Conservation (phyloP, 30 jellyfish, hydroid and myxozoan genomes). For the Phacellophora camtschatica region DNA sequence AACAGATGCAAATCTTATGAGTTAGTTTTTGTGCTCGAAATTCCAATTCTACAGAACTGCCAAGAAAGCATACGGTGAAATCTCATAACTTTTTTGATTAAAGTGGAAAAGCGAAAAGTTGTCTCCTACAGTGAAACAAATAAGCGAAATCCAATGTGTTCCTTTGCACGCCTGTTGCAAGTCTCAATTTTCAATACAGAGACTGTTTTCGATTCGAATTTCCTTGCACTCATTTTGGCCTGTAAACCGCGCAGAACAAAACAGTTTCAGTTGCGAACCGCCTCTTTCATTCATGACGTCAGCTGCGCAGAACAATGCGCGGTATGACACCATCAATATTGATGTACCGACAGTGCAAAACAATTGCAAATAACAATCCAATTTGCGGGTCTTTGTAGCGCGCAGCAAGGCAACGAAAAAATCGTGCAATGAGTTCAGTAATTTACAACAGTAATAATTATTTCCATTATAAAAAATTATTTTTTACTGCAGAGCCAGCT, state of each 20-base stretch:
- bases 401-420: slow-evolving; percentile 8
- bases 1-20: not conserved
- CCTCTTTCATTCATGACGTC: slow-evolving; percentile 58
- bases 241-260: slow-evolving; percentile 14
- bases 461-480: not conserved
- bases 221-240: not conserved
- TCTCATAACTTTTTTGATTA: too few relatives aligned
- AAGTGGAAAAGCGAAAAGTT: not conserved
- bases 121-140: not conserved
- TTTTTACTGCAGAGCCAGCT: slow-evolving; percentile 35
- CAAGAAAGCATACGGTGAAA: too few relatives aligned
- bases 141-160: not conserved
- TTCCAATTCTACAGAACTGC: too few relatives aligned
- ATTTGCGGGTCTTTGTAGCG: slow-evolving; percentile 6
- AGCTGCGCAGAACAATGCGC: slow-evolving; percentile 21
- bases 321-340: slow-evolving; percentile 23
- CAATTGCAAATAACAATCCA: not conserved
- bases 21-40: not conserved
- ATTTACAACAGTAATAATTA: slow-evolving; percentile 36
- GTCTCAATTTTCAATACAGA: not conserved
- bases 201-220: not conserved
- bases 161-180: not conserved
- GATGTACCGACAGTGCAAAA: slow-evolving; percentile 11
- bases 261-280: not conserved
- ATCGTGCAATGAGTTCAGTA: not conserved